Base-by-base conservation (phyloP, 2,888 invertebrate genomes). In the Hydrotaea cyrtoneurina region DNA sequence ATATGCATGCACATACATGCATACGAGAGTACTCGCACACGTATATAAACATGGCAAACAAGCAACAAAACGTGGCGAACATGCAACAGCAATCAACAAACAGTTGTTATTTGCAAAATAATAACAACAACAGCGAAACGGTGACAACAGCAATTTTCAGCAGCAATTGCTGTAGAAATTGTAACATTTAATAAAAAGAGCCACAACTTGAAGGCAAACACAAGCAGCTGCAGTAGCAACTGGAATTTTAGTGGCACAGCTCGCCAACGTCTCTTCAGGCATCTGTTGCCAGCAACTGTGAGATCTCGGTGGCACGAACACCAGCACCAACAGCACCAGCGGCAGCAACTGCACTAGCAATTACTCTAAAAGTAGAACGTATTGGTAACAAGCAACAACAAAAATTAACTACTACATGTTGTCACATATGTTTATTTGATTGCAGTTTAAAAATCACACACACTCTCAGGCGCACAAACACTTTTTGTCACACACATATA, bases 11-110 rank as follows among this genome's bases (percentile, higher is more conserved):
- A 31, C 31, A 31, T 64, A 74, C 69, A 82, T 81, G 78, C 76
- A 71, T 76, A n/a, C 4, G 11, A 7, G 21, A n/a, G n/a, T n/a
- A n/a, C n/a, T n/a, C 8, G 13, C 1, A 59, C 3, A 26, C 50
- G 39, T 50, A 76, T 74, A 80, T 62, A 80, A 80, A 80, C 78
- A 80, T 80, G n/a, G 73, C 76, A 76, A 83, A 81, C 81, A 82
- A 82, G 78, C 80, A 86, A 80, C 66, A 86, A 81, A 83, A 79
- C 80, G 81, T 74, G 78, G 75, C 66, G 78, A 85, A 83, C 83
- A 85, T 86, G 85, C 86, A 86, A 86, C 85, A 80, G 85, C 85
- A 86, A 85, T 85, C 86, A 83, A 43, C 83, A 84, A 85, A 78
- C 78, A 83, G 78, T 85, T 79, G 80, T 78, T 83, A 78, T 78